These are phyloP conservation scores for Sesamia nonagrioides DNA, from an alignment of 1,140 invertebrate species.

Conservation along the genomic window DNA sequence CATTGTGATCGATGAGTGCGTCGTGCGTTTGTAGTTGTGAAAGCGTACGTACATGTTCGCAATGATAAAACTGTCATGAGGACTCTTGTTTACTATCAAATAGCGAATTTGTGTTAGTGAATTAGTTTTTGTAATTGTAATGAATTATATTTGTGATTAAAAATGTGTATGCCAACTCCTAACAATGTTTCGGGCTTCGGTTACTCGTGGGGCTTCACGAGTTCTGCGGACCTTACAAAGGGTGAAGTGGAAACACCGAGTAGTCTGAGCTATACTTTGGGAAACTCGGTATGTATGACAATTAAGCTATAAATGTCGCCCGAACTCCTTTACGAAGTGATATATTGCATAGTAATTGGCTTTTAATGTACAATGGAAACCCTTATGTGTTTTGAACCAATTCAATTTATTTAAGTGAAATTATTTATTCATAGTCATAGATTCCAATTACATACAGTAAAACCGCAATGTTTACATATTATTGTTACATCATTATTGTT, in stretches of 20 bases:
- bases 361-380: constrained; percentile 21
- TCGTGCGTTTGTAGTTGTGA: constrained; percentile 83
- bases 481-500: not conserved
- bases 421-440: not conserved
- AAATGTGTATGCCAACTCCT: constrained; percentile 88
- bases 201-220: constrained; percentile 86
- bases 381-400: not conserved
- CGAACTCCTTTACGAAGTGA: constrained; percentile 6
- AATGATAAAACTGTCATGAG: constrained; percentile 85
- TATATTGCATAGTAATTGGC: constrained; percentile 28
- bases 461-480: not conserved
- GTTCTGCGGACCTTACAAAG: constrained; percentile 84
- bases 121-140: constrained; percentile 73
- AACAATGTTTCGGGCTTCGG: constrained; percentile 86
- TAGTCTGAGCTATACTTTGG: constrained; percentile 85
- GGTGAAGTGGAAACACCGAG: constrained; percentile 85
- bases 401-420: not conserved
- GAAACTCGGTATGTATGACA: constrained; percentile 80
- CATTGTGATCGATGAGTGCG: constrained; percentile 76
- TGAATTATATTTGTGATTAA: constrained; percentile 63
- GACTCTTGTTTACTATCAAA: constrained; percentile 82
- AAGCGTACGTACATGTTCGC: constrained; percentile 80
- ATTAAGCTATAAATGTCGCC: constrained; percentile 34
- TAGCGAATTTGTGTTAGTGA: constrained; percentile 77
- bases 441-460: constrained; percentile 1